A percentile compares a stretch with the other conserved stretches of the same genome.
phyloP scores from a whole-genome alignment of 1,140 invertebrate genomes.

The Teleogryllus occipitalis region DNA sequence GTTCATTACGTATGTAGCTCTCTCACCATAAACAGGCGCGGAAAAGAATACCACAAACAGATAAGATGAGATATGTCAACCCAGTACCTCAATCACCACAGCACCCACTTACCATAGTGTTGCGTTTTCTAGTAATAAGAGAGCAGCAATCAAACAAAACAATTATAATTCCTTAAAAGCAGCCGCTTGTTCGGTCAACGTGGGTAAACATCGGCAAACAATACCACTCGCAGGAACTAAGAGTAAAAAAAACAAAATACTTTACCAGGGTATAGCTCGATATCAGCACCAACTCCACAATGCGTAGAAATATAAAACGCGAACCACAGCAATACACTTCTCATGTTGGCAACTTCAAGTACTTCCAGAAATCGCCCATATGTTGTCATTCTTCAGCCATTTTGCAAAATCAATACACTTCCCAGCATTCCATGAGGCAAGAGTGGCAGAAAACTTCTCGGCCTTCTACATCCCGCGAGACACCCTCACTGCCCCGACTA shows the following conservation, averaged over 20 bases:
- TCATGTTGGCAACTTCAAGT: slow-evolving; percentile 11
- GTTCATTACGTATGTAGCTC: too few relatives aligned
- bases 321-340: slow-evolving; percentile 8
- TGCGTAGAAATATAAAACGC: neutral
- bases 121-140: too few relatives aligned
- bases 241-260: neutral
- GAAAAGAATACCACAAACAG: too few relatives aligned
- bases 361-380: slow-evolving; percentile 12
- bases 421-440: slow-evolving; percentile 9
- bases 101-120: too few relatives aligned
- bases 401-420: slow-evolving; percentile 18
- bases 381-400: slow-evolving; percentile 17
- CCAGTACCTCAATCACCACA: too few relatives aligned
- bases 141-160: too few relatives aligned
- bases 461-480: neutral
- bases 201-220: too few relatives aligned
- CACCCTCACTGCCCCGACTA: neutral
- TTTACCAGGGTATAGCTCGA: slow-evolving; percentile 10
- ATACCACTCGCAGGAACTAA: neutral
- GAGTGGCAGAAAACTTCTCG: neutral
- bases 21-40: too few relatives aligned
- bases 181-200: too few relatives aligned
- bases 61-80: too few relatives aligned
- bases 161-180: too few relatives aligned
- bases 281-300: neutral